Conservation (phyloP, 1,140 invertebrate species). For the Philotrypesis tridentata region DNA sequence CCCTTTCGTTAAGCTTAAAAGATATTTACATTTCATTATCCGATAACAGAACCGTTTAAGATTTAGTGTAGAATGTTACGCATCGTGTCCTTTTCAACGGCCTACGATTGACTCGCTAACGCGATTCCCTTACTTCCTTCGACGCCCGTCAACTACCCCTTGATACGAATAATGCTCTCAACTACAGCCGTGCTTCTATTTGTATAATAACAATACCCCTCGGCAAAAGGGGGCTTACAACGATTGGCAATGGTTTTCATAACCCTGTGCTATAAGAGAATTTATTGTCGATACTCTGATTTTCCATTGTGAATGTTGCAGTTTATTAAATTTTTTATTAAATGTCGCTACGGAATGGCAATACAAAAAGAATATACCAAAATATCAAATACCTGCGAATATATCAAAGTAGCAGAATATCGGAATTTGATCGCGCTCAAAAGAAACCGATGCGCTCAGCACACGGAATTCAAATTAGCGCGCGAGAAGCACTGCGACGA, state of each 20-base stretch:
- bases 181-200: neutral
- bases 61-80: too few relatives aligned
- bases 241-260: too few relatives aligned
- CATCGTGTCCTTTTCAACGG: neutral
- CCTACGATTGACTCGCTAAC: conserved; percentile 15
- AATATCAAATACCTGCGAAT: neutral
- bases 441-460: neutral
- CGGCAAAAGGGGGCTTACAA: too few relatives aligned
- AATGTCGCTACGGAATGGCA: neutral
- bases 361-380: too few relatives aligned
- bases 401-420: conserved; percentile 17
- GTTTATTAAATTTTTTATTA: conserved; percentile 34
- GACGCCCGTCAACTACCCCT: neutral
- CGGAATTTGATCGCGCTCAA: conserved; percentile 15
- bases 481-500: neutral
- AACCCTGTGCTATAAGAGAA: too few relatives aligned
- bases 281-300: too few relatives aligned
- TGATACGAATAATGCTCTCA: neutral
- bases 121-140: neutral
- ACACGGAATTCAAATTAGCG: conserved; percentile 27
- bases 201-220: too few relatives aligned
- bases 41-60: too few relatives aligned
- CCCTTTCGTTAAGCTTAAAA: too few relatives aligned
- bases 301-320: too few relatives aligned
- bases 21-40: too few relatives aligned